Percentiles rank a stretch among this genome's conserved stretches.
These are phyloP conservation scores for Semicossyphus pulcher DNA, from an alignment of 2,113 vertebrate genomes.

Conservation along the genomic window DNA sequence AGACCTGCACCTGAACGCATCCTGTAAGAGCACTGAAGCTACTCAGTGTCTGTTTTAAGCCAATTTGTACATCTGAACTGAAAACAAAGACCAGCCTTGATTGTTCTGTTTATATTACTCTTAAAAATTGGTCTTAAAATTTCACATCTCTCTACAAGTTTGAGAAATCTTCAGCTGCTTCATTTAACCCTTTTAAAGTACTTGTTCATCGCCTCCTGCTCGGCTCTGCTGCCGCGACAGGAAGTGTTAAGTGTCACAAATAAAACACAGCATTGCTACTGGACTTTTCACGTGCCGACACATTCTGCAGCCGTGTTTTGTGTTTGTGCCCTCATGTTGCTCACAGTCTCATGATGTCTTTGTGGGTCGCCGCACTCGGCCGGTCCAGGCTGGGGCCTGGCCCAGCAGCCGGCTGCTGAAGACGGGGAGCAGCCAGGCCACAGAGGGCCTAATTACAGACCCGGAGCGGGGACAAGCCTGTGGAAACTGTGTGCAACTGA, in stretches of 20 bases:
- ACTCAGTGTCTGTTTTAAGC: too few species aligned
- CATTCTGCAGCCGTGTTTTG: constrained; percentile 15
- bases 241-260: neutral
- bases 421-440: constrained; percentile 68
- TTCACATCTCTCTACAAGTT: too few species aligned
- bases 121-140: too few species aligned
- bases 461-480: constrained; percentile 61
- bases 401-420: constrained; percentile 48
- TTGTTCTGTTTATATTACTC: too few species aligned
- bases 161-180: too few species aligned
- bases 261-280: neutral
- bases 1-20: too few species aligned
- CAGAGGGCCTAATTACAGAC: constrained; percentile 75
- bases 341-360: constrained; percentile 37
- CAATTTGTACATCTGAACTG: too few species aligned
- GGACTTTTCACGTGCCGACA: constrained; percentile 13
- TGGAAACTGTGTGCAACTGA: constrained; percentile 76
- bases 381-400: constrained; percentile 43
- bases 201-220: neutral
- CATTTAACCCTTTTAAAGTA: too few species aligned
- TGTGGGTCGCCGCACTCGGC: constrained; percentile 58
- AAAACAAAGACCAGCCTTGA: too few species aligned
- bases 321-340: constrained; percentile 36
- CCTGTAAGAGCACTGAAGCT: too few species aligned
- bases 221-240: neutral